Evolutionary conservation across 2,113 vertebrate genomes (phyloP).

Genomic region (Centropristis striata): DNA sequence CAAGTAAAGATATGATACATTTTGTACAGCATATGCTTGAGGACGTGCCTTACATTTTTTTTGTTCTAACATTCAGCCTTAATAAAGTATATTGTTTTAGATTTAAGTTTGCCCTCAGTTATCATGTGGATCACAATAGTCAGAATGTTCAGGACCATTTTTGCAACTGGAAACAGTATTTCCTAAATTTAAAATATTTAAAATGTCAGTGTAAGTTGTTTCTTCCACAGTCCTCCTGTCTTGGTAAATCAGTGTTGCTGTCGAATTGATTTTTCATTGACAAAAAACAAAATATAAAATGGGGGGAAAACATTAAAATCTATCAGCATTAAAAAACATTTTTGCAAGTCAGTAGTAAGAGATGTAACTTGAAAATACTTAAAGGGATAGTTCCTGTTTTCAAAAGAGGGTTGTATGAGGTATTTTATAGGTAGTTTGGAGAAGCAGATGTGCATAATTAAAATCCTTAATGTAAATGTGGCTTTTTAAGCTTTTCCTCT

Average conservation of each 20-base stretch:
- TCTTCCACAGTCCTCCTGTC: neutral
- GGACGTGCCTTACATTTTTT: neutral
- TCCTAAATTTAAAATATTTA: neutral
- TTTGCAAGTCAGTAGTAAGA: neutral
- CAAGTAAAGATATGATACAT: too few relatives aligned
- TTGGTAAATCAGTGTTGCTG: neutral
- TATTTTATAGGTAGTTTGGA: neutral
- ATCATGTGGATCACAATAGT: too few relatives aligned
- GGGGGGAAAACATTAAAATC: neutral
- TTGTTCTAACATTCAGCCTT: neutral
- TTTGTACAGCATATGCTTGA: conserved; percentile 24
- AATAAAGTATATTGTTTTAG: neutral
- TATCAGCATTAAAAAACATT: too few relatives aligned
- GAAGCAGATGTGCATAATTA: neutral
- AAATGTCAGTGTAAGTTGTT: neutral
- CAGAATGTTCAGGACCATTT: neutral
- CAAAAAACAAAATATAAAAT: neutral
- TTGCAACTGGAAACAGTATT: neutral
- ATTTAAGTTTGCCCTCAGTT: neutral
- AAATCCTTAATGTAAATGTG: neutral
- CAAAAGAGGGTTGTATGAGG: too few relatives aligned
- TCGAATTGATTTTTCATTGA: neutral
- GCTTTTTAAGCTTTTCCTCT: neutral
- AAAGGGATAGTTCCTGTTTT: too few relatives aligned
- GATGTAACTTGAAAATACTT: neutral